Base-by-base conservation (phyloP, 2,888 invertebrate species). In the Pinctada fucata region DNA sequence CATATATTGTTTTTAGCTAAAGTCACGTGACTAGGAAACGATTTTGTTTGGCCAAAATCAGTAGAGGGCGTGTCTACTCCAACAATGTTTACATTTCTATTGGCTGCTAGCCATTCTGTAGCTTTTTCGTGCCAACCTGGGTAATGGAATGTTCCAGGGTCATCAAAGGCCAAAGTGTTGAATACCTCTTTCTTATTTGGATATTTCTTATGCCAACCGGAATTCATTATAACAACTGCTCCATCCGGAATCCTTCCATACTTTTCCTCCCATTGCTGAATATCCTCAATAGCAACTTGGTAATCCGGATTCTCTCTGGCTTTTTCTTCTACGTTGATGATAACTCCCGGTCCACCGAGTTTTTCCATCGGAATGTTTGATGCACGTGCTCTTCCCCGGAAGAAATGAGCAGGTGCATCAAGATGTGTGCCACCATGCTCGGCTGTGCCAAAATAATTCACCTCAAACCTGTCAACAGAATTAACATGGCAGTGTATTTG, bases 51-150 rank as follows among this genome's bases (percentile, higher is more conserved):
- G 84, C 95, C 94, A 0, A 94, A 93, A 91, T 96, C 95, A 1
- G 94, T 91, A 8, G 95, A 95, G 0, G 95, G 94, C 0, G 95
- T 94, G 89, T 96, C 95, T 1, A 95, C 94, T 0, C 95, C 95
- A 2, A 95, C 93, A 79, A 95, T 94, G 83, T 94, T 94, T 8
- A 94, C 74, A 5, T 78, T 68, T 6, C 88, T 93, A 50, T 86
- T 69, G 68, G 94, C 91, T 0, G 93, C 93, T 80, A 95, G 93
- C 94, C 95, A 95, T 76, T 94, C 91, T 0, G 95, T 95, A 45
- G 95, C 94, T 69, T 94, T 94, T 83, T 93, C 93, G 68, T 94
- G 94, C 67, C 95, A 85, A n/a, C 87, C 89, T n/a, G 90, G 89
- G 82, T 88, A 89, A 70, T 87, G 89, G 66, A 89, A 88, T 3